Evolutionary conservation across 2,888 invertebrate genomes (phyloP).

Genomic region (Keiferia lycopersicella): DNA sequence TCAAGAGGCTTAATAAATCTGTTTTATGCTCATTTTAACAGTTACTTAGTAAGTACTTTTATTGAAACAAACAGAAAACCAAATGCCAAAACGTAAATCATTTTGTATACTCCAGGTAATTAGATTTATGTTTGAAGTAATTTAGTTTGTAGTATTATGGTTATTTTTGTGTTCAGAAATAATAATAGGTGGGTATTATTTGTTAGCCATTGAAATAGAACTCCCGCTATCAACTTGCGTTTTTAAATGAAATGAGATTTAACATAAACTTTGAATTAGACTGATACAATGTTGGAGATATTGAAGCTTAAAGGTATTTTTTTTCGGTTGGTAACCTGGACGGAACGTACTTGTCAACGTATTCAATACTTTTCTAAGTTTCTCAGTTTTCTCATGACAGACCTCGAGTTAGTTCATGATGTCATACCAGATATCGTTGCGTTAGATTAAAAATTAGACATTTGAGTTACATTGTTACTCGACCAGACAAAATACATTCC

Average conservation of each 20-base stretch:
- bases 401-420: too few species aligned
- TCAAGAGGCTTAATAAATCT: constrained; percentile 17
- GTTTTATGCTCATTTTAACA: constrained; percentile 10
- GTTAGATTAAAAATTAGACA: too few species aligned
- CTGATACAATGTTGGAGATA: too few species aligned
- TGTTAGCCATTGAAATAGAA: background rate
- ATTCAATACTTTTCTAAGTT: too few species aligned
- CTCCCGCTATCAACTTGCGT: background rate
- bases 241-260: background rate
- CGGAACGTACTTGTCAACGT: too few species aligned
- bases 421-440: too few species aligned
- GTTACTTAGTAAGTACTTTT: background rate
- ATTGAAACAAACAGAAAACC: constrained; percentile 11
- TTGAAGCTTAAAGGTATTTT: too few species aligned
- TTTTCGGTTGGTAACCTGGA: too few species aligned
- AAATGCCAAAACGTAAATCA: constrained; percentile 4
- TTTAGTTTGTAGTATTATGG: background rate
- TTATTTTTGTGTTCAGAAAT: background rate
- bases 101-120: background rate
- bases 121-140: background rate
- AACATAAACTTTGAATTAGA: too few species aligned
- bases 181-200: background rate
- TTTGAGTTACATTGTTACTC: too few species aligned
- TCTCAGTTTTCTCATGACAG: too few species aligned
- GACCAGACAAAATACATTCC: too few species aligned